phyloP scores from a whole-genome alignment of 2,797 vertebrate species.

The Notoglanidium macrostoma region DNA sequence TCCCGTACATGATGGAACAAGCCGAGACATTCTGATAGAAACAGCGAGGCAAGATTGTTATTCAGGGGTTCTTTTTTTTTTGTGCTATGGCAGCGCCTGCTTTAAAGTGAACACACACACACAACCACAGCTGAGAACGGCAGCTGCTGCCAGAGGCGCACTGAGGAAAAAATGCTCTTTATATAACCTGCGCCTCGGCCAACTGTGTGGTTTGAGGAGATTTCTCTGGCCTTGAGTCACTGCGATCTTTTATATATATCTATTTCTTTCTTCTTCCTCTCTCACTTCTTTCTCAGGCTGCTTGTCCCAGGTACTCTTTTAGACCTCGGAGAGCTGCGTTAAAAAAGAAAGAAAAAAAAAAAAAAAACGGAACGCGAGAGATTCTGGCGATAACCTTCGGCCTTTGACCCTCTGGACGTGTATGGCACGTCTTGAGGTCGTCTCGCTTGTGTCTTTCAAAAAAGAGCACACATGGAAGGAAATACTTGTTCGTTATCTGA shows the following conservation, averaged over 20 bases:
- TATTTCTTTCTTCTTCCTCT: background rate
- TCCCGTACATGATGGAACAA: conserved; percentile 42
- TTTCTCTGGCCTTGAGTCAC: conserved; percentile 74
- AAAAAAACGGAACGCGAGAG: conserved; percentile 24
- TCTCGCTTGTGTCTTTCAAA: conserved; percentile 17
- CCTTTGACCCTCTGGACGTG: conserved; percentile 36
- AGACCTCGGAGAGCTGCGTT: background rate
- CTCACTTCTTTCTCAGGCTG: conserved; percentile 23
- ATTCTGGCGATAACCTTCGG: conserved; percentile 33
- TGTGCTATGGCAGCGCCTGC: conserved; percentile 42
- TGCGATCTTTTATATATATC: conserved; percentile 45
- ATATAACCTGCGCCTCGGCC: conserved; percentile 71
- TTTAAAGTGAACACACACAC: conserved; percentile 59
- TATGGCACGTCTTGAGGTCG: background rate
- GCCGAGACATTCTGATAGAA: conserved; percentile 44
- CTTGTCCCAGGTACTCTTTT: conserved; percentile 31
- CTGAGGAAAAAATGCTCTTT: conserved; percentile 65
- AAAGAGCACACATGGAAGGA: conserved; percentile 26
- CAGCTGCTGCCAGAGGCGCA: conserved; percentile 63
- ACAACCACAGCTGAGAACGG: conserved; percentile 62
- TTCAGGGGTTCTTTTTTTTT: conserved; percentile 33
- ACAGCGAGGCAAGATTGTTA: conserved; percentile 33
- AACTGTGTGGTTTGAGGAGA: conserved; percentile 73
- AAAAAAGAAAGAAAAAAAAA: background rate
- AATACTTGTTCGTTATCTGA: conserved; percentile 38